A percentile compares a stretch with the other conserved stretches of the same genome.
phyloP scores from a whole-genome alignment of 2,113 vertebrate genomes.

The Bolborhynchus lineola region DNA sequence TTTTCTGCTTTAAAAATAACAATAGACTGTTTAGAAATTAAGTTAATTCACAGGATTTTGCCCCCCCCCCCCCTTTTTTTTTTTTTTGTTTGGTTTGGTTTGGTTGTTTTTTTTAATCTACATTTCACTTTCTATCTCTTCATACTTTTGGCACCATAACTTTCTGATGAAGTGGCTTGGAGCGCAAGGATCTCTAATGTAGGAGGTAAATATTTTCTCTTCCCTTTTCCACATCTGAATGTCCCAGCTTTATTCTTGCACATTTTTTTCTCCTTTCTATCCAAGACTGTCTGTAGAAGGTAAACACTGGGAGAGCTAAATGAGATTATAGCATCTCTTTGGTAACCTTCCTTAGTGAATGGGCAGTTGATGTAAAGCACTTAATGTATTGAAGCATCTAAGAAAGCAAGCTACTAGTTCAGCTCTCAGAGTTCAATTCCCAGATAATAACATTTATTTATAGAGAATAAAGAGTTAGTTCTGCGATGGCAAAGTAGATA shows the following conservation, averaged over 20 bases:
- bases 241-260: background rate
- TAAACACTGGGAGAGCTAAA: constrained; percentile 25
- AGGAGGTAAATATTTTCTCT: background rate
- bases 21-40: background rate
- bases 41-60: background rate
- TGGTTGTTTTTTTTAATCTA: background rate
- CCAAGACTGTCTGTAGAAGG: background rate
- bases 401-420: constrained; percentile 29
- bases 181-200: background rate
- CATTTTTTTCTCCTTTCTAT: background rate
- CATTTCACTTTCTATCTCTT: background rate
- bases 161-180: background rate
- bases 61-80: too few relatives aligned
- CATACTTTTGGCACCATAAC: background rate
- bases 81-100: background rate
- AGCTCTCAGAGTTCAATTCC: constrained; percentile 52
- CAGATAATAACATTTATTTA: constrained; percentile 52
- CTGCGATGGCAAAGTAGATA: constrained; percentile 11
- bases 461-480: constrained; percentile 29
- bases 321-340: constrained; percentile 42
- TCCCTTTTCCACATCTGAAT: background rate
- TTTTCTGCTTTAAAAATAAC: background rate
- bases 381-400: constrained; percentile 42
- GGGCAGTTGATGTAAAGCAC: constrained; percentile 48
- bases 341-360: constrained; percentile 42